Base-by-base conservation (phyloP, 2,888 invertebrate genomes). In the Notodonta dromedarius region DNA sequence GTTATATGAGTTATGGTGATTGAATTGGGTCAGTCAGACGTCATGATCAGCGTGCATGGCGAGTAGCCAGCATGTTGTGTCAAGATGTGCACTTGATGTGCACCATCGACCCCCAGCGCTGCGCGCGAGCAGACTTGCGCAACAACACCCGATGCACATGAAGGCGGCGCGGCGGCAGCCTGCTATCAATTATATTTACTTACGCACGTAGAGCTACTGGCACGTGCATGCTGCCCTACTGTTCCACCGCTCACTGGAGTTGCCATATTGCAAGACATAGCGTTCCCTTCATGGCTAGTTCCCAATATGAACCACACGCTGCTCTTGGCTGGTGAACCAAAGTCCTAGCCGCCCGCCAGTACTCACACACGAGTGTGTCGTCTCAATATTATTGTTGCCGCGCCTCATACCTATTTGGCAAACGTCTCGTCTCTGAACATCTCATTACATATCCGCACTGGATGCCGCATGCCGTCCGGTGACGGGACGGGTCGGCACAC, bases 41-140 rank as follows among this genome's bases (percentile, higher is more conserved):
- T 46, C 5, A 1, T n/a, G 46, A 5, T 6, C 13, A n/a, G 46
- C 46, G 5, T 46, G 46, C n/a, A n/a, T 46, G 46, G 13, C 46
- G n/a, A 46, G 46, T 46, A 46, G 46, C 13, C 13, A 46, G 46
- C 13, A 46, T 46, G 46, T 46, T 46, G 46, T n/a, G n/a, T 46
- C 13, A 46, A 46, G 46, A 46, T n/a, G 46, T 46, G 46, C 46
- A 46, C 46, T n/a, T n/a, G 46, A 46, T 46, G 46, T n/a, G 46
- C 46, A 42, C 12, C 42, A 42, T 42, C 6, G 13, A n/a, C 9
- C 44, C 44, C n/a, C n/a, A n/a, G n/a, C n/a, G n/a, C n/a, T n/a
- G 40, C 44, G 44, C 11, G 44, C 44, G 44, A 1, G 46, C 46
- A n/a, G 46, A 13, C 5, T n/a, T 46, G 46, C 46, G 46, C n/a